Percentiles rank a stretch among this genome's conserved stretches.
phyloP scores from a whole-genome alignment of 2,888 invertebrate genomes.

The Amphipyra tragopoginis region DNA sequence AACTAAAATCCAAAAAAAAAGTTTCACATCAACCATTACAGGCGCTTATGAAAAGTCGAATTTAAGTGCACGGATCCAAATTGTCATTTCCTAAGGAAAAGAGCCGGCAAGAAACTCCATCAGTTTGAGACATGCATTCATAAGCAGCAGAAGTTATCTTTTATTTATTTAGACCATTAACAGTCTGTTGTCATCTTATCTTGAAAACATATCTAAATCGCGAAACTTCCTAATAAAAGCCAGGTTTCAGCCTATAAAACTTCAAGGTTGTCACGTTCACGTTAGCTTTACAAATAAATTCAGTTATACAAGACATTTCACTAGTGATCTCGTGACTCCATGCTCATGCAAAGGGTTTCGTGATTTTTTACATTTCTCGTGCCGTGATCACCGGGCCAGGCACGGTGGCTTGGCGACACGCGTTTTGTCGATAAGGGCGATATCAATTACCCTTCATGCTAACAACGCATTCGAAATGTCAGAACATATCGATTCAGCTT shows the following conservation, averaged over 20 bases:
- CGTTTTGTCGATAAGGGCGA: slow-evolving; percentile 78
- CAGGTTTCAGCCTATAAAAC: slow-evolving; percentile 31
- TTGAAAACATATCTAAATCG: slow-evolving; percentile 3
- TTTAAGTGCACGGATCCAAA: too few relatives aligned
- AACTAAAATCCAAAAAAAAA: too few relatives aligned
- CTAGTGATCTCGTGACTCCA: slow-evolving; percentile 61
- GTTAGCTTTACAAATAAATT: slow-evolving; percentile 55
- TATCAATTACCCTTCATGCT: slow-evolving; percentile 63
- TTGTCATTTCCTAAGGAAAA: too few relatives aligned
- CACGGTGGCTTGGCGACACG: slow-evolving; percentile 68
- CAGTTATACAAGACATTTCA: slow-evolving; percentile 61
- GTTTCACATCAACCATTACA: too few relatives aligned
- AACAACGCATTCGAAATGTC: slow-evolving; percentile 47
- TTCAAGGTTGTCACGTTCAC: slow-evolving; percentile 53
- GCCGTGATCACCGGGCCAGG: slow-evolving; percentile 74
- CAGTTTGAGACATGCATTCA: too few relatives aligned
- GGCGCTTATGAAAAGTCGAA: too few relatives aligned
- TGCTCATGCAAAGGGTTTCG: slow-evolving; percentile 70
- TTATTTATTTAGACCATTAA: neutral
- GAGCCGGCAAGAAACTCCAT: too few relatives aligned
- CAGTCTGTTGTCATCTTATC: neutral
- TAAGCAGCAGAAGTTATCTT: neutral
- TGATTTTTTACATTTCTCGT: slow-evolving; percentile 79
- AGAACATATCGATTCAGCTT: slow-evolving; percentile 35
- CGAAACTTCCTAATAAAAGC: slow-evolving; percentile 9